These are phyloP conservation scores for Panzeria rudis DNA, from an alignment of 2,888 invertebrate genomes.

Conservation along the genomic window DNA sequence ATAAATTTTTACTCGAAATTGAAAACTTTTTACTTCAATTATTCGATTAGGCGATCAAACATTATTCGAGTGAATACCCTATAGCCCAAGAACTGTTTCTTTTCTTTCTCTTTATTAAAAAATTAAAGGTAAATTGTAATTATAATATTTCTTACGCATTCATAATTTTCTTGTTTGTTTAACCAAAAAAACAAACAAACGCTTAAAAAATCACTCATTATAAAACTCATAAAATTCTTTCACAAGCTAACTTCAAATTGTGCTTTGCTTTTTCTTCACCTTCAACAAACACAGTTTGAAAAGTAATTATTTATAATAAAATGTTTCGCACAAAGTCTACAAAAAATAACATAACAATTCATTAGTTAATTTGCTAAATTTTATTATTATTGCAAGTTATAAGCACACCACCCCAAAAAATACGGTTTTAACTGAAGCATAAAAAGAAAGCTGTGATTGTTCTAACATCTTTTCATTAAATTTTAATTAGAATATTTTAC, in stretches of 20 bases:
- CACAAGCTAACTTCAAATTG: neutral
- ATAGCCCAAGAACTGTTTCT: no score
- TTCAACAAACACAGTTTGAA: neutral
- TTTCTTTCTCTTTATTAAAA: no score
- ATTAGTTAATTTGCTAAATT: conserved; percentile 13
- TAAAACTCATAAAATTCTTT: neutral
- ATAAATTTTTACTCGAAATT: no score
- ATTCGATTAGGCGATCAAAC: no score
- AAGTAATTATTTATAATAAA: conserved; percentile 14
- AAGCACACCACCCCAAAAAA: neutral
- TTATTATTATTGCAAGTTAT: conserved; percentile 7
- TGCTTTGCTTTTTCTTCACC: no score
- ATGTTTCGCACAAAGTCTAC: neutral
- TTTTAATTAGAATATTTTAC: conserved; percentile 51
- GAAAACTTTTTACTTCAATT: no score
- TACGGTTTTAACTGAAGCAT: neutral
- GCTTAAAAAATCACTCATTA: neutral
- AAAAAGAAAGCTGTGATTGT: conserved; percentile 11
- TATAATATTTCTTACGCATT: no score
- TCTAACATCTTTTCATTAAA: conserved; percentile 40
- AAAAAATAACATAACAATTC: neutral
- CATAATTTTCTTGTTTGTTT: neutral
- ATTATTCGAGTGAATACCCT: no score
- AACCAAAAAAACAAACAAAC: no score
- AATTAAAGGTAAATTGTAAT: no score